A percentile compares a stretch with the other conserved stretches of the same genome.
Conservation (phyloP, 1,140 invertebrate species). For the Xylocopa sonorina region DNA sequence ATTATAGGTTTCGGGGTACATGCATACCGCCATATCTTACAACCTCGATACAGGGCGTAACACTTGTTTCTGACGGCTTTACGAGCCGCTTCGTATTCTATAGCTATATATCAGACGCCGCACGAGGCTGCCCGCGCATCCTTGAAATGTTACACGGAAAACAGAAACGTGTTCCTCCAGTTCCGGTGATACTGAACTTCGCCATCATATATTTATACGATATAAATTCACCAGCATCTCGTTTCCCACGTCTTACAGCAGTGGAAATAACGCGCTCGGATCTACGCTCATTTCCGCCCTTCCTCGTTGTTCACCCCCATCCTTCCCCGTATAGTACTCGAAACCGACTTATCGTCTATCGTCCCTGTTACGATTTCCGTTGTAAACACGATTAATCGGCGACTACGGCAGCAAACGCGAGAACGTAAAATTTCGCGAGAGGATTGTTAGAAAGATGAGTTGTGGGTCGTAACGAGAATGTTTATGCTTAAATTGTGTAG, state of each 20-base stretch:
- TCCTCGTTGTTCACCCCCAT: too few species aligned
- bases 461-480: too few species aligned
- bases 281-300: background rate
- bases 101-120: constrained; percentile 38
- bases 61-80: constrained; percentile 66
- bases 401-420: too few species aligned
- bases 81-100: constrained; percentile 60
- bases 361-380: too few species aligned
- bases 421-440: too few species aligned
- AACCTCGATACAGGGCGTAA: constrained; percentile 62
- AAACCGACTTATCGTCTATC: too few species aligned
- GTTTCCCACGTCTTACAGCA: background rate
- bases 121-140: constrained; percentile 24
- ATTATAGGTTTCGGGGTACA: constrained; percentile 62
- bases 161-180: constrained; percentile 29
- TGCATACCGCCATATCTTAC: constrained; percentile 61
- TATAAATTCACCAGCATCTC: background rate
- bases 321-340: too few species aligned
- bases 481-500: too few species aligned
- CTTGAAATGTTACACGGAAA: constrained; percentile 45
- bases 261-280: background rate
- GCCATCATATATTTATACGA: constrained; percentile 6
- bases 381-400: too few species aligned
- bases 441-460: too few species aligned
- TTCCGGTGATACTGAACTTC: background rate